These are phyloP conservation scores for Misgurnus mizolepis DNA, from an alignment of 2,113 vertebrate genomes.

Conservation along the genomic window DNA sequence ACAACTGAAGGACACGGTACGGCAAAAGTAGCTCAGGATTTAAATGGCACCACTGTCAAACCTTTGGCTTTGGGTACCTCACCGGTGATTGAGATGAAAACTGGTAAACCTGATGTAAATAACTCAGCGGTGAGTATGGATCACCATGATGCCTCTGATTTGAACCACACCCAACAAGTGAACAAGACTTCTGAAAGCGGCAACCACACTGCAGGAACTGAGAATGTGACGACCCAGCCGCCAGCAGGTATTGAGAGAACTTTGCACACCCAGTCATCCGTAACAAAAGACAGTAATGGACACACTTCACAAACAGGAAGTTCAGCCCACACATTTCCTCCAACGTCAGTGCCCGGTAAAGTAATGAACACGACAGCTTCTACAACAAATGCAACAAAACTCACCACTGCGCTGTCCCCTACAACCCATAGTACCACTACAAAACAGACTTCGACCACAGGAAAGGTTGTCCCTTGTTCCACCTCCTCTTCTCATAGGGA, in stretches of 20 bases:
- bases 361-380: background rate
- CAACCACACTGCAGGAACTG: background rate
- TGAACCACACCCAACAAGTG: background rate
- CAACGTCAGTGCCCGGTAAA: background rate
- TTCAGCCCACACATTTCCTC: slow-evolving; percentile 2
- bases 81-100: background rate
- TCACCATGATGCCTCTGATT: background rate
- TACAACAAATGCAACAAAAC: background rate
- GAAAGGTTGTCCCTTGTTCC: background rate
- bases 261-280: background rate
- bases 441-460: slow-evolving; percentile 2
- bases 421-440: background rate
- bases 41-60: background rate
- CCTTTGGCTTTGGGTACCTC: background rate
- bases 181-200: background rate
- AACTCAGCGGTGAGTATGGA: no score
- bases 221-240: background rate
- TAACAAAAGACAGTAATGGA: background rate
- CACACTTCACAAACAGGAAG: background rate
- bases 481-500: background rate
- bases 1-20: background rate
- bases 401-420: background rate
- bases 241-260: slow-evolving; percentile 1
- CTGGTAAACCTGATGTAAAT: background rate
- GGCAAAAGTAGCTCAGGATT: background rate